Evolutionary conservation across 2,888 invertebrate species (phyloP), one percentile per base, ranked within the genome.

Genomic region (Pelosia muscerda): DNA sequence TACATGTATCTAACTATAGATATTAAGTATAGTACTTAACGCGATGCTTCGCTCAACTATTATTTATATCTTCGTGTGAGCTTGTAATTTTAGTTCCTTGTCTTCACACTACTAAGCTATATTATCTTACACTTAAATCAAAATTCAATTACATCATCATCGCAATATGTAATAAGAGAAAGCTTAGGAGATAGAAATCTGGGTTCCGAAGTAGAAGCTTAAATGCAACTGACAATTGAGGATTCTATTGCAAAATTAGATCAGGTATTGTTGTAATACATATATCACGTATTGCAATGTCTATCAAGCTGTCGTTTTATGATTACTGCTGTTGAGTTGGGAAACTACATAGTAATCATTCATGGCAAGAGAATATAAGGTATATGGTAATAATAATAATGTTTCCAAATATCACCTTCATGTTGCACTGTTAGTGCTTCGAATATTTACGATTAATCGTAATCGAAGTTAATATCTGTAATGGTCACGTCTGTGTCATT

Each of bases 41-140:
- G 83, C 84, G 75, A 84, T 82, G 90, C 90, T 91, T 90, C 86
- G 90, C 90, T 89, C 88, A 86, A 88, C 72, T 80, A 75, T 78
- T 75, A 75, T 78, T 76, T 77, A 65, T 77, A 73, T 79, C 79
- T 78, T 78, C 79, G 75, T 79, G 74, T 69, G 70, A 66, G 76
- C 81, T 84, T 83, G 69, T 79, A 70, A 80, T 71, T 74, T 82
- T 60, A 75, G 76, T 82, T 83, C 76, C 80, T 82, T 79, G 62
- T 70, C 61, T 74, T 75, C 82, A 28, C 69, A 76, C 81, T 71
- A 81, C 74, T 49, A n/a, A 73, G 23, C 78, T 73, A 75, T 25
- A 67, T 68, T n/a, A 28, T 70, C 63, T 26, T 23, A 55, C 60
- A 9, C 72, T 2, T n/a, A 34, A n/a, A 59, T 65, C 13, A 38